Evolutionary conservation across 1,140 invertebrate genomes (phyloP).

Genomic region (Hyposmocoma kahamanoa): DNA sequence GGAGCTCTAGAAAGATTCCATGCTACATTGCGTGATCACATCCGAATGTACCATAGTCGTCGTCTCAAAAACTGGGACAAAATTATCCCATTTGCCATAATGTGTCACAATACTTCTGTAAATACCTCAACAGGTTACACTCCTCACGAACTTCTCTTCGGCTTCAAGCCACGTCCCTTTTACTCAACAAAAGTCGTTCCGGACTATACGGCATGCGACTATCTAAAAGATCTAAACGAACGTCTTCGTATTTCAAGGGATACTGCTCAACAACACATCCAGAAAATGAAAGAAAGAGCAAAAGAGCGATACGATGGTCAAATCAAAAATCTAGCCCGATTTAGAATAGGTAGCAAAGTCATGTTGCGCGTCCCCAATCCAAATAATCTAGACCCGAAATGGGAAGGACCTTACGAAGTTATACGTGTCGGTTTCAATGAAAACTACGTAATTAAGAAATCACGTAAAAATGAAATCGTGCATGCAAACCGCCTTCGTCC

Average conservation of each 20-base stretch:
- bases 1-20: constrained; percentile 49
- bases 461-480: constrained; percentile 20
- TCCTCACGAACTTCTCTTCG: constrained; percentile 64
- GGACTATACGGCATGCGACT: constrained; percentile 31
- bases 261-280: constrained; percentile 17
- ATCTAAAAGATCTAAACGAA: constrained; percentile 32
- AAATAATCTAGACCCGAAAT: constrained; percentile 36
- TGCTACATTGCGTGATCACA: constrained; percentile 46
- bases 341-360: constrained; percentile 24
- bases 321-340: constrained; percentile 31
- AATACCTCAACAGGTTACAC: constrained; percentile 40
- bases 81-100: constrained; percentile 51
- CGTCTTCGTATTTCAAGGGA: constrained; percentile 27
- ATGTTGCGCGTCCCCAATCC: constrained; percentile 32
- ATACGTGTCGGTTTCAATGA: constrained; percentile 38
- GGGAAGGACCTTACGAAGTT: constrained; percentile 41
- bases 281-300: constrained; percentile 41
- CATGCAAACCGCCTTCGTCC: constrained; percentile 27
- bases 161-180: constrained; percentile 39
- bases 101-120: constrained; percentile 60
- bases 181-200: constrained; percentile 24
- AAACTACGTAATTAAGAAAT: constrained; percentile 31
- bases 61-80: constrained; percentile 60
- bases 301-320: constrained; percentile 30
- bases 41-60: constrained; percentile 47